These are phyloP conservation scores for Pipistrellus pygmaeus DNA, from an alignment of 2,797 vertebrate genomes.

Conservation along the genomic window DNA sequence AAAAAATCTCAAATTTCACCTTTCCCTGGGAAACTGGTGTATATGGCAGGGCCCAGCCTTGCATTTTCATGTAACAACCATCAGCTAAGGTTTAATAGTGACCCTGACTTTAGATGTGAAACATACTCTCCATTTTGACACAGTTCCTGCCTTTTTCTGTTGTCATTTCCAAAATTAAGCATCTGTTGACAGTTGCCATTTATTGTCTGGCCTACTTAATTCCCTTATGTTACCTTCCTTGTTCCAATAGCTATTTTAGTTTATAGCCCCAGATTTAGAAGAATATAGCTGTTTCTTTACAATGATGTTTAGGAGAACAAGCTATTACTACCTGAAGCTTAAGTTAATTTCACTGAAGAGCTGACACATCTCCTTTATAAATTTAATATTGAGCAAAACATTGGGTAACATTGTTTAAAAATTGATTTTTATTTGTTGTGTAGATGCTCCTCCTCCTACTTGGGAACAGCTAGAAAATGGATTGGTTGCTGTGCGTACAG, in stretches of 20 bases:
- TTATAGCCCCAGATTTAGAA: background rate
- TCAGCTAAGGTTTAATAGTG: background rate
- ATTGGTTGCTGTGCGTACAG: slow-evolving; percentile 97
- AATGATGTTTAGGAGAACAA: background rate
- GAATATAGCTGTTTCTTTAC: slow-evolving; percentile 4
- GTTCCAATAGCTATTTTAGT: background rate
- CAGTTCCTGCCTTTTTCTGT: background rate
- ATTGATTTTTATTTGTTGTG: background rate
- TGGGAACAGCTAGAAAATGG: slow-evolving; percentile 99
- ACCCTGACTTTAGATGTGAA: background rate
- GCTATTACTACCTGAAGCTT: background rate
- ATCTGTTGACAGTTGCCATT: background rate
- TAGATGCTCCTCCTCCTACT: slow-evolving; percentile 97
- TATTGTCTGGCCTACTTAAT: background rate
- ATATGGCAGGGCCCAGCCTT: background rate
- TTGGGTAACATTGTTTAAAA: background rate
- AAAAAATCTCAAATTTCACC: background rate
- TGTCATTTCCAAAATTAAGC: background rate
- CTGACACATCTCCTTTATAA: background rate
- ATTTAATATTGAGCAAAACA: slow-evolving; percentile 30
- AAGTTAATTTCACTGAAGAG: slow-evolving; percentile 8
- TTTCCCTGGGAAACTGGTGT: background rate
- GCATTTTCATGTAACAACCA: background rate
- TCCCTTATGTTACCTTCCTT: background rate
- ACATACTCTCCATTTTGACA: background rate